phyloP scores from a whole-genome alignment of 2,888 invertebrate species.

The Papilio protenor region DNA sequence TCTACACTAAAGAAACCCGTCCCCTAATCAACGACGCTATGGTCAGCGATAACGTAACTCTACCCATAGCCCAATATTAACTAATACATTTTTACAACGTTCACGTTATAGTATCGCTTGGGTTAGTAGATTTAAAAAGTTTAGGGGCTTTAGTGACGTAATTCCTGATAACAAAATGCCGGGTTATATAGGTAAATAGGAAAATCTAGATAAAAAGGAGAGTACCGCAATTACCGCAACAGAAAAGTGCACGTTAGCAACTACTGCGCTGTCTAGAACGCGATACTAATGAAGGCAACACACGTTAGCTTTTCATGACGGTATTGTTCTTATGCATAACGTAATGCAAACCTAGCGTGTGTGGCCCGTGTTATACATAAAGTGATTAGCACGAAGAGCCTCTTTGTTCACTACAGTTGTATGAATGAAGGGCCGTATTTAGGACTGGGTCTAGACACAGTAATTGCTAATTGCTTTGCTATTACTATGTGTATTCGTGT shows the following conservation, averaged over 20 bases:
- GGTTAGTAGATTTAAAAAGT: not conserved
- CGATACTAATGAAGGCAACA: not conserved
- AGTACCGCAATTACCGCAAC: not conserved
- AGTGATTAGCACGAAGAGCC: not conserved
- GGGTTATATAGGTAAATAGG: not conserved
- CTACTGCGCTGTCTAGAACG: not conserved
- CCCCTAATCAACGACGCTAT: too few species aligned
- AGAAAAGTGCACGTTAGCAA: not conserved
- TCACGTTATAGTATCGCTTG: too few species aligned
- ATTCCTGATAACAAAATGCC: not conserved
- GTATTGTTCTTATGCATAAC: not conserved
- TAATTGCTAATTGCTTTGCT: conserved; percentile 6
- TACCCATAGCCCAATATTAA: too few species aligned
- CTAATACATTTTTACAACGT: too few species aligned
- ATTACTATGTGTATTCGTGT: not conserved
- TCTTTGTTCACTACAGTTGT: conserved; percentile 7
- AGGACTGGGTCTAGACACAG: not conserved
- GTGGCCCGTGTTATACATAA: not conserved
- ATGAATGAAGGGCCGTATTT: conserved; percentile 8
- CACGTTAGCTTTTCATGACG: not conserved
- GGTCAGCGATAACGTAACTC: too few species aligned
- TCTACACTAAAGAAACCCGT: too few species aligned
- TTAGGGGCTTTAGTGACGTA: not conserved
- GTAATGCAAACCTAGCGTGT: not conserved
- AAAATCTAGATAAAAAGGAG: not conserved